phyloP scores from a whole-genome alignment of 2,113 vertebrate genomes.

The Myotis brandtii region DNA sequence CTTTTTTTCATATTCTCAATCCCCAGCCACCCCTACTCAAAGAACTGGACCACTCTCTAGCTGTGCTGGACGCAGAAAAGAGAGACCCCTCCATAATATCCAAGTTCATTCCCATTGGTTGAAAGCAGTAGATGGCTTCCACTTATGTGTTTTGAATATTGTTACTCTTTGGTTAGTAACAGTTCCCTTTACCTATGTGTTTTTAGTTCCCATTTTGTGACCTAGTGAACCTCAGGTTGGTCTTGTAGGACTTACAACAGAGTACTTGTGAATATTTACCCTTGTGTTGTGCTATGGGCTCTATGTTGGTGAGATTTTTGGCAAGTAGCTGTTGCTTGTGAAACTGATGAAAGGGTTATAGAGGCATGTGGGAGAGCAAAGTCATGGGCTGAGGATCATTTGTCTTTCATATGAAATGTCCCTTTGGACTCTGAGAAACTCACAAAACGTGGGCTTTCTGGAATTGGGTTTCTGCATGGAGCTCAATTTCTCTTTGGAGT shows the following conservation, averaged over 20 bases:
- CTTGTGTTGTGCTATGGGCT: background rate
- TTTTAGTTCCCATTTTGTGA: constrained; percentile 36
- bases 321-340: background rate
- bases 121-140: background rate
- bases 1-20: too few species aligned
- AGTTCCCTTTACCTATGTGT: background rate
- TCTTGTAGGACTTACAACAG: background rate
- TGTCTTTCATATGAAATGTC: background rate
- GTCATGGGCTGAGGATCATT: background rate
- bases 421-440: background rate
- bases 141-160: background rate
- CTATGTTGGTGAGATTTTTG: background rate
- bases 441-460: background rate
- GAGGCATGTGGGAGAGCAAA: background rate
- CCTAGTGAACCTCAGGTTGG: background rate
- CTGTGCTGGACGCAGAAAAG: too few species aligned
- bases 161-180: background rate
- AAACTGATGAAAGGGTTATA: background rate
- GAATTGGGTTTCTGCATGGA: background rate
- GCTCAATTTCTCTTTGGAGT: background rate
- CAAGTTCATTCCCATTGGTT: background rate
- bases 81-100: background rate
- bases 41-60: too few species aligned
- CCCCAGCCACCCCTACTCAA: too few species aligned
- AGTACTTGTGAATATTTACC: background rate